Percentiles rank a stretch among this genome's conserved stretches.
phyloP scores from a whole-genome alignment of 2,888 invertebrate species.

The Leptinotarsa juncta region DNA sequence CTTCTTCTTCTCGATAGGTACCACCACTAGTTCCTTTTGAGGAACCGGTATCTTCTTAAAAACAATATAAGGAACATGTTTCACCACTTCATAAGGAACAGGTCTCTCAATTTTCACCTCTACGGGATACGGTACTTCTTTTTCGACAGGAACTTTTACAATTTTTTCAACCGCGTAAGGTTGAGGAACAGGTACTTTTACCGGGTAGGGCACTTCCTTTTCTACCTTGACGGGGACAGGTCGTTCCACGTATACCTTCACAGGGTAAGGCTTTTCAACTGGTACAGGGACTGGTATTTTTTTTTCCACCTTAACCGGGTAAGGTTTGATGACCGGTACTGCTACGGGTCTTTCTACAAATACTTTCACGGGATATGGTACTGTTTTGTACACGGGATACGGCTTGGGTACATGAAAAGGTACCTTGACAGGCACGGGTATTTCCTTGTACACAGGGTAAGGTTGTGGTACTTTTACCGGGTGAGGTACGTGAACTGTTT shows the following conservation, averaged over 20 bases:
- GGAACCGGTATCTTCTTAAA: slow-evolving; percentile 45
- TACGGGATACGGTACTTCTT: slow-evolving; percentile 77
- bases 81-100: slow-evolving; percentile 37
- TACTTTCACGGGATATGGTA: slow-evolving; percentile 54
- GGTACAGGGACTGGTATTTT: slow-evolving; percentile 77
- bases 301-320: slow-evolving; percentile 74
- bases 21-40: slow-evolving; percentile 42
- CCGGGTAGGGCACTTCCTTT: slow-evolving; percentile 73
- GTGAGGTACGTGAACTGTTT: slow-evolving; percentile 45
- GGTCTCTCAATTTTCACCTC: slow-evolving; percentile 40
- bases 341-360: slow-evolving; percentile 33
- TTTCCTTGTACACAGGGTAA: slow-evolving; percentile 76
- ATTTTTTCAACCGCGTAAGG: slow-evolving; percentile 74
- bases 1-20: slow-evolving; percentile 34
- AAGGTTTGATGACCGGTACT: slow-evolving; percentile 66
- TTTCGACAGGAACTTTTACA: slow-evolving; percentile 79
- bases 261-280: slow-evolving; percentile 77
- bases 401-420: slow-evolving; percentile 75
- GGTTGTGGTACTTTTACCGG: slow-evolving; percentile 71
- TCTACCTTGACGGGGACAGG: slow-evolving; percentile 72
- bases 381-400: slow-evolving; percentile 76
- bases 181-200: slow-evolving; percentile 72
- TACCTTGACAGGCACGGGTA: slow-evolving; percentile 76
- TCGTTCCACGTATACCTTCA: slow-evolving; percentile 63
- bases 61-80: slow-evolving; percentile 60